These are phyloP conservation scores for Anguilla obscura DNA, from an alignment of 2,797 vertebrate species.

Conservation along the genomic window DNA sequence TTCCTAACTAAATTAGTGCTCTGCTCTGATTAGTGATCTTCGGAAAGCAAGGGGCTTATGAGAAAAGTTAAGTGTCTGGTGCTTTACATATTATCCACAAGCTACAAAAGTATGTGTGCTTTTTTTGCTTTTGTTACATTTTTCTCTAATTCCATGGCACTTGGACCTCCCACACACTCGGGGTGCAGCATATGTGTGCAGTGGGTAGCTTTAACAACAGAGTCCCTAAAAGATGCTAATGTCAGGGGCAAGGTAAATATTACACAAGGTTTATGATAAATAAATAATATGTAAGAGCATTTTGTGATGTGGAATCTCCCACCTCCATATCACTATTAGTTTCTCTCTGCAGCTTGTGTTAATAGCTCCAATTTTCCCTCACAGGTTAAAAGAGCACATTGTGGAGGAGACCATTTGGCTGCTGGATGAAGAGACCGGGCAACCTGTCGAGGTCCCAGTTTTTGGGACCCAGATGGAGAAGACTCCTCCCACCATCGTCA, in stretches of 20 bases:
- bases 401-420: slow-evolving; percentile 50
- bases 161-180: background rate
- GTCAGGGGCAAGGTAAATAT: background rate
- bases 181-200: background rate
- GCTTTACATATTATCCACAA: background rate
- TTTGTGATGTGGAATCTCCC: background rate
- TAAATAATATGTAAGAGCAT: background rate
- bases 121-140: background rate
- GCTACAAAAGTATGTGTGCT: background rate
- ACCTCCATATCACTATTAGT: background rate
- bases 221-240: background rate
- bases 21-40: background rate
- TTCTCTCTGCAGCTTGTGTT: background rate
- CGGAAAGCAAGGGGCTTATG: background rate
- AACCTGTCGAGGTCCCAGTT: slow-evolving; percentile 37
- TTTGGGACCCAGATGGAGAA: slow-evolving; percentile 53
- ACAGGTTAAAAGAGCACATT: slow-evolving; percentile 60
- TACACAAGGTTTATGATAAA: background rate
- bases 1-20: too few species aligned
- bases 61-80: background rate
- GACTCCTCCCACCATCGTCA: slow-evolving; percentile 57
- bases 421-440: slow-evolving; percentile 51
- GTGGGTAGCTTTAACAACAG: background rate
- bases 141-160: background rate
- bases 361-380: background rate